Evolutionary conservation across 2,888 invertebrate genomes (phyloP), one percentile per base, ranked within the genome.

Genomic region (Flexamia atlantica): DNA sequence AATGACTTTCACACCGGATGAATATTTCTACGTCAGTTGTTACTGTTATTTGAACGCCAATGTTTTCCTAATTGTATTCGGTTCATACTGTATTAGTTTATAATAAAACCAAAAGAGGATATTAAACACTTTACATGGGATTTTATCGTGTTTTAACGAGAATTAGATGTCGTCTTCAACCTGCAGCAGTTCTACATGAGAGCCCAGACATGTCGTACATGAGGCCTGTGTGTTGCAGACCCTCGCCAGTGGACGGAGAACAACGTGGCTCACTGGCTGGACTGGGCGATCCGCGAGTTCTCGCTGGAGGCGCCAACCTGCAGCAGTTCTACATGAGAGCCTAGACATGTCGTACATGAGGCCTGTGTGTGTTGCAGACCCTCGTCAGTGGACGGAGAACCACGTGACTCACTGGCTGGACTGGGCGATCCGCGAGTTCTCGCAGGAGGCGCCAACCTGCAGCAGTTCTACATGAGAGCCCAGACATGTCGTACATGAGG

Each of bases 371-470:
- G 87, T 90, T 91, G 1, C 92, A 98, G 99, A 99, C 94, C 98
- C 98, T 86, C 94, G 96, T 89, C 95, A 96, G 92, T 99, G 99
- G 99, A 96, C 95, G 89, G 97, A 97, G 91, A 94, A 94, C 87
- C 97, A 98, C 89, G 98, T 99, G 85, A 94, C 95, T 79, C 97
- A 97, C 90, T 99, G 99, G 99, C 92, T 99, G 87, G 95, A 95
- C 89, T 99, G 99, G 99, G 98, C 98, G 72, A 96, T 96, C 88
- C 94, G 96, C 87, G 98, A 98, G 92, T 98, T 99, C 92, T 97
- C 97, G 50, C 92, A 98, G 87, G 97, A 97, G 97, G 97, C 85
- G 94, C 96, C 86, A 94, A 94, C 88, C 91, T 95, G 87, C 94
- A 95, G 88, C 95, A 95, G 92, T 96, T 96, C 89, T 94, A 95